Evolutionary conservation across 2,888 invertebrate species (phyloP).

Genomic region (Gryllus longicercus): DNA sequence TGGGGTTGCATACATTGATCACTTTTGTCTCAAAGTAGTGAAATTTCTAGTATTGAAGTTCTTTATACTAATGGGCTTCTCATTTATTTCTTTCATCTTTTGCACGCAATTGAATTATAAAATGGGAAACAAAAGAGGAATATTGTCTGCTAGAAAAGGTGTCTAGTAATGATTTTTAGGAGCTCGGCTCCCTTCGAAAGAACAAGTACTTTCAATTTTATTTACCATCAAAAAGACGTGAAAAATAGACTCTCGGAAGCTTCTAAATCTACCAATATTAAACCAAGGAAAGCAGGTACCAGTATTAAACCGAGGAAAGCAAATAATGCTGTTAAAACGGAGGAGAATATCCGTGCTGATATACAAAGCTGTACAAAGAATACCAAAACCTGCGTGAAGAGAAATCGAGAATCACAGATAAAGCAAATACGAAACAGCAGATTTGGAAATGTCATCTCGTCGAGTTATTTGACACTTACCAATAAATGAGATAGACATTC

Average conservation of each 20-base stretch:
- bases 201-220: neutral
- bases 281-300: neutral
- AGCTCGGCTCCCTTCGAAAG: neutral
- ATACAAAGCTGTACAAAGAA: neutral
- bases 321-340: neutral
- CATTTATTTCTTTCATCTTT: too few relatives aligned
- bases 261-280: neutral
- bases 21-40: neutral
- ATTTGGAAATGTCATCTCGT: constrained; percentile 27
- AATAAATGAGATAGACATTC: neutral
- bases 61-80: neutral
- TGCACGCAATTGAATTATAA: too few relatives aligned
- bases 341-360: constrained; percentile 11
- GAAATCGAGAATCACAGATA: constrained; percentile 22
- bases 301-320: neutral
- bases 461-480: constrained; percentile 19
- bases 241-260: neutral
- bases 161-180: neutral
- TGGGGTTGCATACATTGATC: neutral
- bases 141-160: neutral
- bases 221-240: neutral
- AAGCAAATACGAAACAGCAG: constrained; percentile 24
- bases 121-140: too few relatives aligned
- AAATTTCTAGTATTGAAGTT: neutral
- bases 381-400: too few relatives aligned